phyloP scores from a whole-genome alignment of 2,113 vertebrate species.

The Atrichornis clamosus region DNA sequence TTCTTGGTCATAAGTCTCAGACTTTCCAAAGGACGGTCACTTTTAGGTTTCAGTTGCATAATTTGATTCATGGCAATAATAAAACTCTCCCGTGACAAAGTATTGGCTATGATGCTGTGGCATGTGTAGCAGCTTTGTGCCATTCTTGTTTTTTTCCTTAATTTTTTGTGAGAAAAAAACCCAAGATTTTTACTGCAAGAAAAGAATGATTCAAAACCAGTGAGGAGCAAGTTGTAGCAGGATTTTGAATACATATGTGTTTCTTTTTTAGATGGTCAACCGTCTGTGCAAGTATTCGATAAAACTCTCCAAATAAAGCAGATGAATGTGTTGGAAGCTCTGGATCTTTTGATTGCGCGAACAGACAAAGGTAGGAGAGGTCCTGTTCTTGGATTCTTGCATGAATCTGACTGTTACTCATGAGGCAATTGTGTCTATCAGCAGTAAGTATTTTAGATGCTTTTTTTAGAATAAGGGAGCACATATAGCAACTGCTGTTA shows the following conservation, averaged over 20 bases:
- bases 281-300: constrained; percentile 88
- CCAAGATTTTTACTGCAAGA: not conserved
- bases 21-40: not conserved
- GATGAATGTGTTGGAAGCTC: constrained; percentile 90
- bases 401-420: not conserved
- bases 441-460: not conserved
- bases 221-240: not conserved
- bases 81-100: not conserved
- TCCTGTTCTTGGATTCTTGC: not conserved
- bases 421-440: not conserved
- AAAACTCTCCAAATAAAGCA: constrained; percentile 92
- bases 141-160: not conserved
- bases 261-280: constrained; percentile 78
- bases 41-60: not conserved
- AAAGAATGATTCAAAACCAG: not conserved
- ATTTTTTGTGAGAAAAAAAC: not conserved
- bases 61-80: not conserved
- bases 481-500: not conserved
- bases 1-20: not conserved
- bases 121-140: not conserved
- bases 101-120: not conserved
- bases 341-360: constrained; percentile 89
- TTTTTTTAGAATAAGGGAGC: not conserved
- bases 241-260: not conserved
- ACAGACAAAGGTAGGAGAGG: constrained; percentile 88